phyloP scores from a whole-genome alignment of 2,113 vertebrate genomes.

The Odocoileus virginianus region DNA sequence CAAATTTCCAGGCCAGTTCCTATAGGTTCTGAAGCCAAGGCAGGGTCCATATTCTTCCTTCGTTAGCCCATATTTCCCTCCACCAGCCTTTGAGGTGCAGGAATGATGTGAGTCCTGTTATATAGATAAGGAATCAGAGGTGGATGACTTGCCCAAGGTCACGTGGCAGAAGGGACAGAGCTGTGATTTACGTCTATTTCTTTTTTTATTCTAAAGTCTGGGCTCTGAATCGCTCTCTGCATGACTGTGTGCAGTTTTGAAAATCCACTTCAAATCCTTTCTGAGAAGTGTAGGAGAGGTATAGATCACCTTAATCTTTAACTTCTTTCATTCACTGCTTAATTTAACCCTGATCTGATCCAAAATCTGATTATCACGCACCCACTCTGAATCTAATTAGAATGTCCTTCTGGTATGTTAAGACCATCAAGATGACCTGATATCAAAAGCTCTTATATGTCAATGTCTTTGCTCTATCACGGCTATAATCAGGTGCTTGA shows the following conservation, averaged over 20 bases:
- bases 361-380: not conserved
- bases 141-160: not conserved
- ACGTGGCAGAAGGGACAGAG: not conserved
- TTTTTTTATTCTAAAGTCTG: not conserved
- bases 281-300: not conserved
- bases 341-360: not conserved
- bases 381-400: not conserved
- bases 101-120: not conserved
- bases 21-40: accelerated
- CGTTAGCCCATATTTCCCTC: not conserved
- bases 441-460: not conserved
- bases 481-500: not conserved
- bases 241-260: not conserved
- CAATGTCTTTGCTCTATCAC: not conserved
- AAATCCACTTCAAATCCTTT: not conserved
- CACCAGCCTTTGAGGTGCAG: accelerated
- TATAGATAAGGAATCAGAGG: not conserved
- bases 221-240: not conserved
- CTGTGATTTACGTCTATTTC: not conserved
- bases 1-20: not conserved
- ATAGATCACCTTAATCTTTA: not conserved
- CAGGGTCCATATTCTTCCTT: accelerated
- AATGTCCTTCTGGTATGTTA: not conserved
- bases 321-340: not conserved
- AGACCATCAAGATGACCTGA: not conserved